Percentiles rank a stretch among this genome's conserved stretches.
Evolutionary conservation across 2,113 vertebrate species (phyloP).

Genomic region (Tricholaema leucomelas): DNA sequence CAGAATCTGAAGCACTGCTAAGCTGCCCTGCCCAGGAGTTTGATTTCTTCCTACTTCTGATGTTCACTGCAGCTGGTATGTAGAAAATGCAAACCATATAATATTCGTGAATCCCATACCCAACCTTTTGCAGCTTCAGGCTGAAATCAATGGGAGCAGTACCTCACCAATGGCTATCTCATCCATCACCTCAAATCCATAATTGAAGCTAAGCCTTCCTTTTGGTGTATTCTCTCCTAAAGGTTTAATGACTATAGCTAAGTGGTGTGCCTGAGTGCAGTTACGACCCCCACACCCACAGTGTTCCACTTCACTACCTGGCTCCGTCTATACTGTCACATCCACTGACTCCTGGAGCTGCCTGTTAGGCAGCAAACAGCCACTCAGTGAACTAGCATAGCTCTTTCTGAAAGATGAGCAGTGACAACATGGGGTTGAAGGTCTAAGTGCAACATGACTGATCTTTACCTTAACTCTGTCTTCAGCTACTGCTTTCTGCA

Average conservation of each 20-base stretch:
- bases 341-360: not conserved
- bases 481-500: conserved; percentile 68
- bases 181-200: not conserved
- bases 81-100: too few relatives aligned
- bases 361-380: not conserved
- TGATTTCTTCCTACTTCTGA: too few relatives aligned
- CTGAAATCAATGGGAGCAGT: not conserved
- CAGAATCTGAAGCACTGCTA: too few relatives aligned
- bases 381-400: not conserved
- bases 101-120: not conserved
- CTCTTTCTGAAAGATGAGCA: not conserved
- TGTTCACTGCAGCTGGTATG: too few relatives aligned
- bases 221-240: not conserved
- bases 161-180: not conserved
- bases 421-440: not conserved
- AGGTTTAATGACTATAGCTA: not conserved
- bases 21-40: too few relatives aligned
- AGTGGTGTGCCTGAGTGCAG: not conserved
- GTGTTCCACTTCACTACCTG: fast-evolving
- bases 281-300: not conserved
- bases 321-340: not conserved
- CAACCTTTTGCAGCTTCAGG: not conserved
- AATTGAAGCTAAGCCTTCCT: not conserved
- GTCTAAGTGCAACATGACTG: not conserved
- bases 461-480: conserved; percentile 78